These are phyloP conservation scores for Mesocentrotus franciscanus DNA, from an alignment of 53 echinoderm and acorn worm species.

Conservation along the genomic window DNA sequence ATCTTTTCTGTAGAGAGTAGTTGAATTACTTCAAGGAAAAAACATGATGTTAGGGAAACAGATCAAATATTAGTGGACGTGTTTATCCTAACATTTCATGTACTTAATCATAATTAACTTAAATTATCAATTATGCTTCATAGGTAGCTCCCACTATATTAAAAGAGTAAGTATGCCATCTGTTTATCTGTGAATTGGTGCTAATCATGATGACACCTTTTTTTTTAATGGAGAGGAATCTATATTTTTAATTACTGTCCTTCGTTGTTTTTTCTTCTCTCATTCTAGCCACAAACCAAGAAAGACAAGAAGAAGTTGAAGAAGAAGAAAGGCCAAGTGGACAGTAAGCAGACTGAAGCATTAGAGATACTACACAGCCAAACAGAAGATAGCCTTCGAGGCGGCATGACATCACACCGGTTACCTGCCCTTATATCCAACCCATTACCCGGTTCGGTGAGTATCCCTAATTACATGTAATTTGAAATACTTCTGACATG, in stretches of 20 bases:
- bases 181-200: no score
- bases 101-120: no score
- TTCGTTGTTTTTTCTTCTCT: neutral
- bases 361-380: constrained; percentile 60
- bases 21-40: no score
- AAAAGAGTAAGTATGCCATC: no score
- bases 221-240: no score
- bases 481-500: neutral
- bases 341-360: constrained; percentile 50
- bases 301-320: constrained; percentile 81
- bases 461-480: neutral
- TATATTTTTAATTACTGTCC: neutral
- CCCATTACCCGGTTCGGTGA: constrained; percentile 73
- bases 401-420: constrained; percentile 57
- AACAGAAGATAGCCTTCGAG: constrained; percentile 62
- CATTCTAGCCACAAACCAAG: constrained; percentile 61
- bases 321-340: constrained; percentile 58
- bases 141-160: no score
- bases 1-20: no score
- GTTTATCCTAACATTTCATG: no score
- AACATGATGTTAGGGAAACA: no score
- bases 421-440: constrained; percentile 72
- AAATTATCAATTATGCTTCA: no score
- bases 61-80: no score
- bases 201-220: no score